phyloP scores from a whole-genome alignment of 2,113 vertebrate genomes.

The Blennius ocellaris region DNA sequence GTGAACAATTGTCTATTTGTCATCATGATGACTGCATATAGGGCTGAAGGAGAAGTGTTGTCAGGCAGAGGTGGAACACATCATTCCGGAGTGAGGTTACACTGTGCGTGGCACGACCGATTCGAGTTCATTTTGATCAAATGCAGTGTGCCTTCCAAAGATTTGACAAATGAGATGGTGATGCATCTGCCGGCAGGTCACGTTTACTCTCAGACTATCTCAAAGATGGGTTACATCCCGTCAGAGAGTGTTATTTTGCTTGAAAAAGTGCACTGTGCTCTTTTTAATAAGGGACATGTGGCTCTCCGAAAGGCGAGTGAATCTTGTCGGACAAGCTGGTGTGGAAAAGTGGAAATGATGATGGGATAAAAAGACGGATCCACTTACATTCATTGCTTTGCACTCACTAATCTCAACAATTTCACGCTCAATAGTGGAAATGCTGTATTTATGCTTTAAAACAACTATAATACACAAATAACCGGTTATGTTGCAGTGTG shows the following conservation, averaged over 20 bases:
- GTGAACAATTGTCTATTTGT: constrained; percentile 1
- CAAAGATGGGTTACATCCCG: constrained; percentile 46
- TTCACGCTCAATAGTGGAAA: background rate
- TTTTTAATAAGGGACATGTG: constrained; percentile 44
- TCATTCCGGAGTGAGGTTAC: constrained; percentile 33
- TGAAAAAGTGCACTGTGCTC: constrained; percentile 42
- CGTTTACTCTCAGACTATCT: constrained; percentile 74
- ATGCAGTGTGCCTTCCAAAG: constrained; percentile 14
- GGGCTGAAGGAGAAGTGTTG: constrained; percentile 17
- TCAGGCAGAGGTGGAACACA: constrained; percentile 30
- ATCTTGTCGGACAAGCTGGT: constrained; percentile 27
- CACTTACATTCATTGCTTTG: constrained; percentile 19
- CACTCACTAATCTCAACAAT: constrained; percentile 22
- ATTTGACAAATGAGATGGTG: constrained; percentile 55
- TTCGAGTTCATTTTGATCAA: constrained; percentile 44
- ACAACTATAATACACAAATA: constrained; percentile 12
- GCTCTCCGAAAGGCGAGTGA: constrained; percentile 42
- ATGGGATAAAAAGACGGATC: background rate
- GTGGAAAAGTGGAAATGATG: constrained; percentile 17
- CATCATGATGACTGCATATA: constrained; percentile 33
- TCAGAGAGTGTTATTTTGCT: constrained; percentile 49
- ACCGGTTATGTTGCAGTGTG: background rate
- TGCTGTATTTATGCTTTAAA: constrained; percentile 5
- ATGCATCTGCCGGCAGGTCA: constrained; percentile 64
- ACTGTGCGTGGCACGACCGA: constrained; percentile 7